Evolutionary conservation across 2,888 invertebrate species (phyloP).

Genomic region (Hipparchia sbordonii): DNA sequence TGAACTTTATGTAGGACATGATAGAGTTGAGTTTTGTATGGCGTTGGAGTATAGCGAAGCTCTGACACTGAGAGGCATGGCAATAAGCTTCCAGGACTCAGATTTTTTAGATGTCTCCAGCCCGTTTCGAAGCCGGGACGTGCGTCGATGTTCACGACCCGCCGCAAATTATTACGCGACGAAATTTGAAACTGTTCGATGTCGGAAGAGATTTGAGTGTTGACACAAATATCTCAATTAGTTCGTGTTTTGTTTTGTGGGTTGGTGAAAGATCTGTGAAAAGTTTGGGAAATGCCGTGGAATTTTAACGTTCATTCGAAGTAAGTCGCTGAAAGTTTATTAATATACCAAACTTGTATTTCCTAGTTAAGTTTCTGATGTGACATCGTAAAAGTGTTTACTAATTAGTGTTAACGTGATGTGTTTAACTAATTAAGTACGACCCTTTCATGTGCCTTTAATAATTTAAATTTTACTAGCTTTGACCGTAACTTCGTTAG

Average conservation of each 20-base stretch:
- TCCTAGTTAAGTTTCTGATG: background rate
- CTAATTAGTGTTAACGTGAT: too few species aligned
- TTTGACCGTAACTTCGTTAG: too few species aligned
- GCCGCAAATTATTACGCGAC: constrained; percentile 57
- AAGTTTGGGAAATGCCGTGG: constrained; percentile 45
- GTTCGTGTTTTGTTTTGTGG: constrained; percentile 52
- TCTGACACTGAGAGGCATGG: constrained; percentile 64
- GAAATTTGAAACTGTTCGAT: constrained; percentile 47
- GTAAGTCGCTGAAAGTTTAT: constrained; percentile 48
- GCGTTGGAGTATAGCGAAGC: constrained; percentile 44
- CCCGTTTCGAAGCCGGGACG: constrained; percentile 68
- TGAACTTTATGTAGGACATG: constrained; percentile 21
- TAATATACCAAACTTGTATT: background rate
- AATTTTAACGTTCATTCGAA: constrained; percentile 42
- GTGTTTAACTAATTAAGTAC: too few species aligned
- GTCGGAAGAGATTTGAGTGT: constrained; percentile 45
- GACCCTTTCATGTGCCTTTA: too few species aligned
- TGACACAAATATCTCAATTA: constrained; percentile 43
- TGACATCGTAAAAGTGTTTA: background rate
- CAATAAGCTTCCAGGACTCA: constrained; percentile 76
- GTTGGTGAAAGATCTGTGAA: constrained; percentile 46
- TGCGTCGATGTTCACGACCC: constrained; percentile 47
- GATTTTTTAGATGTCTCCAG: constrained; percentile 77
- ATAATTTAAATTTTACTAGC: too few species aligned
- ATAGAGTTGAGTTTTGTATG: constrained; percentile 44